These are phyloP conservation scores for Aphidius gifuensis DNA, from an alignment of 1,140 invertebrate genomes.

Conservation along the genomic window DNA sequence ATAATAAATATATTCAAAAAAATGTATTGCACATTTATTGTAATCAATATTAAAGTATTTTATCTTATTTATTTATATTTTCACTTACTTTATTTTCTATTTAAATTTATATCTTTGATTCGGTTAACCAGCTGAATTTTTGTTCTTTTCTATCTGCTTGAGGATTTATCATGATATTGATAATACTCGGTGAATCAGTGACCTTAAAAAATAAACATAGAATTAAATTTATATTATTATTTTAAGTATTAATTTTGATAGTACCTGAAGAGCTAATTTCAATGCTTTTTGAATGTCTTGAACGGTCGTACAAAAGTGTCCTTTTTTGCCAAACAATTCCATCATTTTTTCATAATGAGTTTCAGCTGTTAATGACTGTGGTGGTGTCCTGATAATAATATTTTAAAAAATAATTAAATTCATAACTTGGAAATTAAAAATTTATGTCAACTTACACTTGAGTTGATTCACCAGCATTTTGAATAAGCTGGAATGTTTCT, in stretches of 20 bases:
- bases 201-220: conserved; percentile 42
- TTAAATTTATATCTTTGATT: conserved; percentile 71
- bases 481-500: conserved; percentile 70
- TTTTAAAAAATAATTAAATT: conserved; percentile 20
- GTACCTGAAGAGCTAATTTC: conserved; percentile 62
- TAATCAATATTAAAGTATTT: no score
- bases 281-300: conserved; percentile 72
- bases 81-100: conserved; percentile 12
- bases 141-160: conserved; percentile 86
- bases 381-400: conserved; percentile 70
- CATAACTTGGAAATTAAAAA: conserved; percentile 12
- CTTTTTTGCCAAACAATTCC: conserved; percentile 76
- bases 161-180: conserved; percentile 89
- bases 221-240: conserved; percentile 10
- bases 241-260: conserved; percentile 12
- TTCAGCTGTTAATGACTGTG: conserved; percentile 71
- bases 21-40: neutral
- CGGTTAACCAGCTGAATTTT: conserved; percentile 86
- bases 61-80: conserved; percentile 10
- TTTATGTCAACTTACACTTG: conserved; percentile 57
- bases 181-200: conserved; percentile 74
- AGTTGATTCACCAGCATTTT: conserved; percentile 62
- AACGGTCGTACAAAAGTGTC: conserved; percentile 76
- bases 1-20: conserved; percentile 16
- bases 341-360: conserved; percentile 88